Base-by-base conservation (phyloP, 2,113 vertebrate species). In the Sylvietta virens region DNA sequence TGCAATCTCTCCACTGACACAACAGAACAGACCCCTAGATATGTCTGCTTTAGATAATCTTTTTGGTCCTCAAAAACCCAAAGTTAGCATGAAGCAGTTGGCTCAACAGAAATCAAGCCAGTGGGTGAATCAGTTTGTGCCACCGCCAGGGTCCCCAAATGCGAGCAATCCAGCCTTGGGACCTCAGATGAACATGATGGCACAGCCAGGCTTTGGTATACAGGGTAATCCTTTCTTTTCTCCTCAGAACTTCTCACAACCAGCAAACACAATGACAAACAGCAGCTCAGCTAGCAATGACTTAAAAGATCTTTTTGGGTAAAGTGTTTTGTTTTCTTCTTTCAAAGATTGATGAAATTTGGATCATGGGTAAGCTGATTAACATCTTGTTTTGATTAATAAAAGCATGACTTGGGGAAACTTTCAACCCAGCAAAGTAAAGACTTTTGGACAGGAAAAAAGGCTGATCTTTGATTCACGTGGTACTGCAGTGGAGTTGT, bases 261-360 rank as follows among this genome's bases (percentile, higher is more conserved):
- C 98, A 33, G 96, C 98, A 76, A 98, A 98, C 86, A 98, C 97
- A n/a, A 95, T 99, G 91, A 98, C 98, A 97, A 99, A 95, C 58
- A 99, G 98, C 92, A 98, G 98, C 44, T 99, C 99, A 17, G 98
- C 98, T 97, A 99, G 98, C 98, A 99, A 98, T 71, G 99, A 99
- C 92, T 98, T 99, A 90, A 99, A 99, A 97, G 99, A 99, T 97
- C 98, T 99, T 73, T 99, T 99, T 78, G 99, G 99, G 81, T 99
- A 98, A 98, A 94, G 64, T 53, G 21, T 54, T 94, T 69, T 50
- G 12, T 62, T 94, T 71, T 81, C 83, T 51, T 82, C 71, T 85
- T 96, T 95, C 60, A 95, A 92, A 88, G 76, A 58, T 19, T 7
- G 45, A 33, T 95, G 92, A 80, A 40, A 70, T 97, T 97, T 92